Evolutionary conservation across 2,888 invertebrate species (phyloP).

Genomic region (Nomada ruficornis): DNA sequence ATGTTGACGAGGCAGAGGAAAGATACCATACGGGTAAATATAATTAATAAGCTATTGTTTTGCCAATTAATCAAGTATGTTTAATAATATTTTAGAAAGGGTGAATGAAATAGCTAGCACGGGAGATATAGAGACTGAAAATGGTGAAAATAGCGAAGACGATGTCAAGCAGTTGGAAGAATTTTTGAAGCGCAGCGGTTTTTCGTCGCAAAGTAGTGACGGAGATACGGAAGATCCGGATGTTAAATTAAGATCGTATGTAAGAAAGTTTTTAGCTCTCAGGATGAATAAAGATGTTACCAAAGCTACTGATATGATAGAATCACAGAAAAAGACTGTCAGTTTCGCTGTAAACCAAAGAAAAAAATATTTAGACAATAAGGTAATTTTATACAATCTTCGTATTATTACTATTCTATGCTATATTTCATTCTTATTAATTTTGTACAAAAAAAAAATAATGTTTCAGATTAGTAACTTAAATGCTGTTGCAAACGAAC

Average conservation of each 20-base stretch:
- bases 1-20: slow-evolving; percentile 83
- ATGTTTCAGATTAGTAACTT: slow-evolving; percentile 65
- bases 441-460: neutral
- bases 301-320: slow-evolving; percentile 87
- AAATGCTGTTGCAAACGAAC: slow-evolving; percentile 56
- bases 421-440: neutral
- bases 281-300: slow-evolving; percentile 89
- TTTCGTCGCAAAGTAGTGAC: slow-evolving; percentile 87
- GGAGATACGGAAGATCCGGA: slow-evolving; percentile 89
- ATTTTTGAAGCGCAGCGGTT: slow-evolving; percentile 89
- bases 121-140: slow-evolving; percentile 72
- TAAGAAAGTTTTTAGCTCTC: slow-evolving; percentile 89
- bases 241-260: slow-evolving; percentile 89
- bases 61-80: neutral
- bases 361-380: slow-evolving; percentile 86
- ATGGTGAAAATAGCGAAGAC: slow-evolving; percentile 85
- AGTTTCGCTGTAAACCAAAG: slow-evolving; percentile 88
- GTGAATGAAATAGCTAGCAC: slow-evolving; percentile 75
- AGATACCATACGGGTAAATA: slow-evolving; percentile 75
- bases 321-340: slow-evolving; percentile 89
- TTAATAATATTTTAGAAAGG: slow-evolving; percentile 68
- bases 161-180: slow-evolving; percentile 89
- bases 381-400: slow-evolving; percentile 75
- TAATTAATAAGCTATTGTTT: neutral
- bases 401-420: neutral